A percentile compares a stretch with the other conserved stretches of the same genome.
Conservation (phyloP, 2,113 vertebrate species). For the Catharus fuscescens region DNA sequence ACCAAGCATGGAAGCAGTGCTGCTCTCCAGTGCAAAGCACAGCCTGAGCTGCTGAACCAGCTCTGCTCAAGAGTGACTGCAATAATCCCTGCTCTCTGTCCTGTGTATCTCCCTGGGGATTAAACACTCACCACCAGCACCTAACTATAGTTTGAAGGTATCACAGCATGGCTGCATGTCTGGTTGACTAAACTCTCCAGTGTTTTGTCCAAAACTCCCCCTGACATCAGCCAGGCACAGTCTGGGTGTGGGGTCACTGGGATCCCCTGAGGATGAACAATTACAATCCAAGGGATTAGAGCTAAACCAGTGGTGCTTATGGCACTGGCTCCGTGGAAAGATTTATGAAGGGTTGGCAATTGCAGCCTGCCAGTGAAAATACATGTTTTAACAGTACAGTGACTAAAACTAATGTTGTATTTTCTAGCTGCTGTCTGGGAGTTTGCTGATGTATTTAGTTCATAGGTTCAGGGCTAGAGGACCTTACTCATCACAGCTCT, state of each 20-base stretch:
- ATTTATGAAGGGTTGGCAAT: slow-evolving; percentile 43
- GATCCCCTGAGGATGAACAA: neutral
- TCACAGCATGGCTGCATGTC: neutral
- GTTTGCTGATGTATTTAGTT: slow-evolving; percentile 56
- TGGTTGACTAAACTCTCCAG: neutral
- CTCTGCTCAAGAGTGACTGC: neutral
- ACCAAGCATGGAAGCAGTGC: neutral
- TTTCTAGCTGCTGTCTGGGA: slow-evolving; percentile 18
- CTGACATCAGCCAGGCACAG: neutral
- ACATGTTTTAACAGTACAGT: slow-evolving; percentile 40
- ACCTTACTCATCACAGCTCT: slow-evolving; percentile 55
- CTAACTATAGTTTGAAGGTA: neutral
- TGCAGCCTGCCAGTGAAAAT: slow-evolving; percentile 19
- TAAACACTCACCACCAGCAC: neutral
- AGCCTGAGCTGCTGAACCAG: neutral
- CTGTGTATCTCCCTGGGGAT: neutral
- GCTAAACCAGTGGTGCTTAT: neutral
- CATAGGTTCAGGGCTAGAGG: slow-evolving; percentile 41
- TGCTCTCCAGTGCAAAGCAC: neutral
- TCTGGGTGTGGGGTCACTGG: neutral
- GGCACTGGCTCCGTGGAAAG: neutral
- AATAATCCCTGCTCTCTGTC: neutral
- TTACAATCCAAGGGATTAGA: neutral
- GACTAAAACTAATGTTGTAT: slow-evolving; percentile 55
- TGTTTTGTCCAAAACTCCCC: neutral